Base-by-base conservation (phyloP, 2,797 vertebrate species). In the Trematomus bernacchii region DNA sequence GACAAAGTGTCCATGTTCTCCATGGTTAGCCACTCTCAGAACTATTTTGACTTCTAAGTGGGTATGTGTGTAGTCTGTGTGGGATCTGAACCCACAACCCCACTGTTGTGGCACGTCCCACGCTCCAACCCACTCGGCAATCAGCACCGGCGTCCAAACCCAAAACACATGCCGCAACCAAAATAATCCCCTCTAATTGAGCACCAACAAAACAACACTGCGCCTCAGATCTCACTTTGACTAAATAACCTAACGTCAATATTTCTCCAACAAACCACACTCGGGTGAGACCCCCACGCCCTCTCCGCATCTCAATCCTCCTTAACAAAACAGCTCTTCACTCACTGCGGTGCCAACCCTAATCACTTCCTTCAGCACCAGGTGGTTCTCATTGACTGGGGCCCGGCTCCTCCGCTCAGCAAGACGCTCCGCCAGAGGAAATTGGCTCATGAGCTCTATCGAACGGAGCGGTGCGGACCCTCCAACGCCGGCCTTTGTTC, bases 311-410 rank as follows among this genome's bases (percentile, higher is more conserved):
- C 84, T 82, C 85, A 71, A 51, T 76, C 77, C 78, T 66, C 72
- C 85, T 89, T 87, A 89, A 89, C 77, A 81, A 89, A 92, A 91
- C 85, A 87, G 77, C 72, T 82, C 74, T 72, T 87, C 21, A 16
- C 80, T 89, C 70, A 27, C 77, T 50, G 83, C 53, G 83, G 76
- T 93, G 90, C 92, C 89, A 88, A 73, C 62, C 79, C 66, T 93
- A 91, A 94, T 92, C 89, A 86, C 88, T 91, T 92, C 90, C 88
- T 85, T 86, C 83, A 89, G 91, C 87, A 63, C 91, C 92, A 93
- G 91, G 90, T 93, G 93, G 92, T 92, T 94, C 89, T 91, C 90
- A 90, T 93, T 89, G 90, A 91, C 90, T 73, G 87, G 65, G 91
- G 82, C 84, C 89, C 83, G 6, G 81, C 83, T 86, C 79, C 87